These are phyloP conservation scores for Dinomys branickii DNA, from an alignment of 2,113 vertebrate genomes.

Conservation along the genomic window DNA sequence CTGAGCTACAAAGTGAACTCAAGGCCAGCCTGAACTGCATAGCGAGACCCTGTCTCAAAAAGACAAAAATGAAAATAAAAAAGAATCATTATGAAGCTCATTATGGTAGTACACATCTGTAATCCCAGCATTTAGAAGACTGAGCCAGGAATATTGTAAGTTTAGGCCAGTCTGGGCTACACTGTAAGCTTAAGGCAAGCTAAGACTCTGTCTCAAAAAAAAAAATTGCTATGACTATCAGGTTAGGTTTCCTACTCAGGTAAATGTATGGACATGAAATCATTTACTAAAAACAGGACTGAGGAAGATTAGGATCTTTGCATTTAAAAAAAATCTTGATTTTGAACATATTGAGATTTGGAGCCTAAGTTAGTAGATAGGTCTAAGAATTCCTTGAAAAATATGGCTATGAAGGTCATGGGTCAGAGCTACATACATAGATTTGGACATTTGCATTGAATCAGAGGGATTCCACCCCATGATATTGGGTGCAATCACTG, in stretches of 20 bases:
- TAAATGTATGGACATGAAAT: background rate
- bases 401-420: background rate
- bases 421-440: background rate
- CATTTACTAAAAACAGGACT: conserved; percentile 7
- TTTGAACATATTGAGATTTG: background rate
- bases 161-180: background rate
- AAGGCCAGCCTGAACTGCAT: background rate
- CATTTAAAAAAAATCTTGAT: background rate
- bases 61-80: background rate
- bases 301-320: background rate
- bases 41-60: background rate
- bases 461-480: background rate
- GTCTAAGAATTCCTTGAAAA: background rate
- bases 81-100: background rate
- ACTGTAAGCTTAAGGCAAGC: background rate
- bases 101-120: background rate
- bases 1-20: background rate
- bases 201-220: background rate
- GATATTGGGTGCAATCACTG: background rate
- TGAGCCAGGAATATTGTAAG: background rate
- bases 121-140: background rate
- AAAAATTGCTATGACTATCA: background rate
- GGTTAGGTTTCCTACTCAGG: background rate
- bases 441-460: background rate
- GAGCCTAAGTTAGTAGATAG: background rate